Conservation (phyloP, 2,888 invertebrate species). For the Ectemnius continuus region DNA sequence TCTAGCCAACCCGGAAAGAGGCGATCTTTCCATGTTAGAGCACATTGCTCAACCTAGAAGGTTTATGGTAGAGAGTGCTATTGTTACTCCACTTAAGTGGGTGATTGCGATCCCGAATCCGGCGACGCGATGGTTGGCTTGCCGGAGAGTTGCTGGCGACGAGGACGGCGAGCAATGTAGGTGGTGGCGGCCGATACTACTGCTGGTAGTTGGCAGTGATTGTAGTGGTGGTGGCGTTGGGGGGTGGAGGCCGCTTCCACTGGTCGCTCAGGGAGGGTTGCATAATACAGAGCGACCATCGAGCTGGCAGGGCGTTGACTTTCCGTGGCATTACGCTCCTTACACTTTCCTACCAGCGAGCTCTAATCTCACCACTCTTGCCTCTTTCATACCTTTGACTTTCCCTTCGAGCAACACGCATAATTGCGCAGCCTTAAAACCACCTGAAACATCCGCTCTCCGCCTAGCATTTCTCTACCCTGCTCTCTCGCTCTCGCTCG, state of each 20-base stretch:
- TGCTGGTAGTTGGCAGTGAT: constrained; percentile 22
- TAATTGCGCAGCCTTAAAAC: background rate
- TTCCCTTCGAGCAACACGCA: too few species aligned
- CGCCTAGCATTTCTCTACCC: too few species aligned
- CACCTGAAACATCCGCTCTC: background rate
- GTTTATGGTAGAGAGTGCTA: background rate
- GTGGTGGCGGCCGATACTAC: constrained; percentile 32
- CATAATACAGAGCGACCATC: constrained; percentile 71
- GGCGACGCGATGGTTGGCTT: constrained; percentile 46
- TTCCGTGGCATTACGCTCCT: constrained; percentile 62
- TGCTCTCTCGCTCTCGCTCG: too few species aligned
- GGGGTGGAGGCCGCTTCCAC: constrained; percentile 61
- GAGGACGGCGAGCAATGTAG: constrained; percentile 21
- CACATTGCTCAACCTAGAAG: background rate
- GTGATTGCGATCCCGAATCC: constrained; percentile 34
- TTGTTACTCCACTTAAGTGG: constrained; percentile 24
- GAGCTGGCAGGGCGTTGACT: constrained; percentile 74
- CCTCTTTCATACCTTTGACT: too few species aligned
- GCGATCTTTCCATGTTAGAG: too few species aligned
- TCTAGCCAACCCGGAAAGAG: too few species aligned
- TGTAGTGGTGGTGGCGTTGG: constrained; percentile 33
- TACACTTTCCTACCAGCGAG: constrained; percentile 30
- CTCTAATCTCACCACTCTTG: too few species aligned
- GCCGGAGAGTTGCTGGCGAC: constrained; percentile 29
- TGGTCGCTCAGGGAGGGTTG: constrained; percentile 70